Evolutionary conservation across 2,113 vertebrate species (phyloP).

Genomic region (Craseonycteris thonglongyai): DNA sequence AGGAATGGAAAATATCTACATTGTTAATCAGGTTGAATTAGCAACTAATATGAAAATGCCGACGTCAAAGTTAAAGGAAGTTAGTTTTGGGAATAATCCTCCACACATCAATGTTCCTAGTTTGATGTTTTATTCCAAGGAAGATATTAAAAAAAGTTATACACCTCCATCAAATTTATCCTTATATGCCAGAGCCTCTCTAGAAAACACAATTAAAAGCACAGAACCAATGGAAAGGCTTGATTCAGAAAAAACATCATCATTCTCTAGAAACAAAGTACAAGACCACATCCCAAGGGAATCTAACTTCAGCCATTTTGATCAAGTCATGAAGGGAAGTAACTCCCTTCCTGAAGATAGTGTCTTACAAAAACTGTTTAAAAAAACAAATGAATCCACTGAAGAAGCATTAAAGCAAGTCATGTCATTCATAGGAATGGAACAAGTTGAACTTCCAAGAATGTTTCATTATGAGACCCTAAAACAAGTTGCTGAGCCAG

Average conservation of each 20-base stretch:
- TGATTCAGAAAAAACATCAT: neutral
- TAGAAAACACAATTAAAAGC: neutral
- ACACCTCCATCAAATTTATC: neutral
- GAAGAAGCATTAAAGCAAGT: slow-evolving; percentile 37
- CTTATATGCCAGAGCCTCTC: neutral
- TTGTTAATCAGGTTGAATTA: slow-evolving; percentile 48
- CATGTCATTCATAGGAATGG: slow-evolving; percentile 48
- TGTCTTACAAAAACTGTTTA: slow-evolving; percentile 47
- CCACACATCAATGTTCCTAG: neutral
- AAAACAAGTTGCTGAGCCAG: slow-evolving; percentile 1
- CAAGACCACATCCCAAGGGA: neutral
- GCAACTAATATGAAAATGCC: neutral
- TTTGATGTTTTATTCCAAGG: neutral
- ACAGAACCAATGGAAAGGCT: neutral
- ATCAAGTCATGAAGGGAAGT: neutral
- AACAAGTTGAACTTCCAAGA: slow-evolving; percentile 47
- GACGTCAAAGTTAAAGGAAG: neutral
- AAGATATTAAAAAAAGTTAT: neutral
- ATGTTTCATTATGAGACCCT: slow-evolving; percentile 39
- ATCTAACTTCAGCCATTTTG: neutral
- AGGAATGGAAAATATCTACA: slow-evolving; percentile 28
- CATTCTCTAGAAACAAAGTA: neutral
- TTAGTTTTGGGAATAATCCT: neutral
- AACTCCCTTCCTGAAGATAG: slow-evolving; percentile 31
- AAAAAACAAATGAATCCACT: slow-evolving; percentile 50